phyloP scores from a whole-genome alignment of 2,888 invertebrate genomes.

The Embidobia sp. region DNA sequence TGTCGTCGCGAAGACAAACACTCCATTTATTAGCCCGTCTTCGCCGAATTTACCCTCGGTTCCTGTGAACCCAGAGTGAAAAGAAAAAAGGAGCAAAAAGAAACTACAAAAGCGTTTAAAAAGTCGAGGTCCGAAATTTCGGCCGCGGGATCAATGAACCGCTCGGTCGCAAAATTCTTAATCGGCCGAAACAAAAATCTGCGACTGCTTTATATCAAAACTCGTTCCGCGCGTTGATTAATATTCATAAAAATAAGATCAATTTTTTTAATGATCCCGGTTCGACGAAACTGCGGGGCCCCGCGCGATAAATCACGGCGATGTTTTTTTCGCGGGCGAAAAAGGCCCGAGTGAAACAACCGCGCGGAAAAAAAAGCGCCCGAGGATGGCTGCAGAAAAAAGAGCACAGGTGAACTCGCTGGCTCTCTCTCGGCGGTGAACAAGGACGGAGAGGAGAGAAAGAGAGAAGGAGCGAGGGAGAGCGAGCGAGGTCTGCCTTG shows the following conservation, averaged over 20 bases:
- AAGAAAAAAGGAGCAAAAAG: too few species aligned
- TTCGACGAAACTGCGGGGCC: slow-evolving; percentile 57
- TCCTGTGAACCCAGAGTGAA: too few species aligned
- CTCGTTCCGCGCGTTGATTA: slow-evolving; percentile 55
- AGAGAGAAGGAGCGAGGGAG: not conserved
- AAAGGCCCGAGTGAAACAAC: slow-evolving; percentile 12
- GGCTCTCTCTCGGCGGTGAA: too few species aligned
- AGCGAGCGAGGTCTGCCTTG: not conserved
- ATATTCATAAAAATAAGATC: slow-evolving; percentile 61
- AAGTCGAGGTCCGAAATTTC: too few species aligned
- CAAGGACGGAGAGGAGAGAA: not conserved
- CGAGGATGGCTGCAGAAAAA: too few species aligned
- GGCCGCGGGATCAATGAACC: slow-evolving; percentile 27
- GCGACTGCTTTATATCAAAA: slow-evolving; percentile 43
- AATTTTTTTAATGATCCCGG: slow-evolving; percentile 60
- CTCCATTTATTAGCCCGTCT: too few species aligned
- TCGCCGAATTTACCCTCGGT: too few species aligned
- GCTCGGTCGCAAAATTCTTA: slow-evolving; percentile 20
- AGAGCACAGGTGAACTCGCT: too few species aligned
- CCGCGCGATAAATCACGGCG: slow-evolving; percentile 54
- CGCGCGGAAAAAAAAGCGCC: not conserved
- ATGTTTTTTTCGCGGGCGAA: slow-evolving; percentile 38
- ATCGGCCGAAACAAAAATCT: slow-evolving; percentile 38
- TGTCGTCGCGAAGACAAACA: too few species aligned
- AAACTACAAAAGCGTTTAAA: too few species aligned